phyloP scores from a whole-genome alignment of 2,888 invertebrate genomes.

The Agriopis marginaria region DNA sequence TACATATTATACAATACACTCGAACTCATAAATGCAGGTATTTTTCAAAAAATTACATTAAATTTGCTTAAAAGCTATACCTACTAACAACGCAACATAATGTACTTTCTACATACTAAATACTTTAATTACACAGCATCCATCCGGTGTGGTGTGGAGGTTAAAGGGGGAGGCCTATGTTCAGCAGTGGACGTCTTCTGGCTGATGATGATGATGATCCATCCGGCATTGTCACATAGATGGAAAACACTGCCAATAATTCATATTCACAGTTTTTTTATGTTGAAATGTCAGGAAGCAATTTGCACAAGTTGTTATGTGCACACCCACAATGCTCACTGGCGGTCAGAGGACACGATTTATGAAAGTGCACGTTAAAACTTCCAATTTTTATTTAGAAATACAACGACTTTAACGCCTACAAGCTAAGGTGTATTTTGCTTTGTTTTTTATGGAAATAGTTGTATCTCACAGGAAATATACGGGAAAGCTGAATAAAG shows the following conservation, averaged over 20 bases:
- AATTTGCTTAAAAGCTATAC: too few relatives aligned
- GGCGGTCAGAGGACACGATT: slow-evolving; percentile 57
- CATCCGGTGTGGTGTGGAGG: too few relatives aligned
- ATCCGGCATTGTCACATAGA: slow-evolving; percentile 13
- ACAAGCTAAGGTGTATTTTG: slow-evolving; percentile 44
- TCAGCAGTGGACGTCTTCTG: too few relatives aligned
- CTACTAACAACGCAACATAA: too few relatives aligned
- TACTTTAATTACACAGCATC: too few relatives aligned
- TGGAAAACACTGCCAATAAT: slow-evolving; percentile 8
- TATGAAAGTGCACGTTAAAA: slow-evolving; percentile 65
- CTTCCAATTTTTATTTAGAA: slow-evolving; percentile 39
- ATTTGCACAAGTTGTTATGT: slow-evolving; percentile 66
- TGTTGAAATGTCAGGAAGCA: slow-evolving; percentile 60
- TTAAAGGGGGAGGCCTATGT: too few relatives aligned
- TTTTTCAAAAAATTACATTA: too few relatives aligned
- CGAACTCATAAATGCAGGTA: too few relatives aligned
- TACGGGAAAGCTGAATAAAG: slow-evolving; percentile 61
- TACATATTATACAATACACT: too few relatives aligned
- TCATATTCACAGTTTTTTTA: slow-evolving; percentile 64
- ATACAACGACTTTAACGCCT: slow-evolving; percentile 40
- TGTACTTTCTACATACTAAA: too few relatives aligned
- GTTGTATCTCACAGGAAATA: slow-evolving; percentile 59
- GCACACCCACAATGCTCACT: slow-evolving; percentile 57
- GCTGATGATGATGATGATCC: too few relatives aligned
- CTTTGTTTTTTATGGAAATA: slow-evolving; percentile 35